Percentiles rank a stretch among this genome's conserved stretches.
Evolutionary conservation across 2,888 invertebrate species (phyloP).

Genomic region (Panzeria rudis): DNA sequence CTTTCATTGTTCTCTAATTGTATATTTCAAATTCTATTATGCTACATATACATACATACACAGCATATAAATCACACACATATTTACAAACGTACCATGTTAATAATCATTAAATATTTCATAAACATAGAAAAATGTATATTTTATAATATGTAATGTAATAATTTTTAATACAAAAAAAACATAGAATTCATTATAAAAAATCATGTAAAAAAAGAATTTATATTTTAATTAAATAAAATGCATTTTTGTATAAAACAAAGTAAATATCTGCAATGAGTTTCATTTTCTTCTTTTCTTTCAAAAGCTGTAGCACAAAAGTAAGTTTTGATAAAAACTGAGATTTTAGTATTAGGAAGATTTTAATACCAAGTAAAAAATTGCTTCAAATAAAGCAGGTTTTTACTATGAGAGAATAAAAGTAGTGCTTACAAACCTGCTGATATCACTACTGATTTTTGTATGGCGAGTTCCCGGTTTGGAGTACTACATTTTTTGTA

Average conservation of each 20-base stretch:
- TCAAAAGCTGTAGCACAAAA: too few species aligned
- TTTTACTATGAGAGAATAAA: too few species aligned
- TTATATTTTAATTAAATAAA: slow-evolving; percentile 79
- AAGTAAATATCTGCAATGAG: slow-evolving; percentile 75
- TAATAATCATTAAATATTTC: slow-evolving; percentile 62
- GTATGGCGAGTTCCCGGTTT: too few species aligned
- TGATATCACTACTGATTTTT: too few species aligned
- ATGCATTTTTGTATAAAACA: slow-evolving; percentile 83
- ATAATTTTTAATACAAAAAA: slow-evolving; percentile 46
- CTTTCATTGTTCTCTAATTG: slow-evolving; percentile 79
- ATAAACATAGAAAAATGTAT: slow-evolving; percentile 51
- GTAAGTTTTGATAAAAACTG: too few species aligned
- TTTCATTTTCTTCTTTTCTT: background rate
- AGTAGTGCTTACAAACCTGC: too few species aligned
- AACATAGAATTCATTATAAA: slow-evolving; percentile 65
- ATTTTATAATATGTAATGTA: slow-evolving; percentile 68
- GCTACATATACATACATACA: slow-evolving; percentile 65
- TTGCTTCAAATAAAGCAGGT: too few species aligned
- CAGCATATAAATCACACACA: slow-evolving; percentile 67
- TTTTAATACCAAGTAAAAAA: too few species aligned
- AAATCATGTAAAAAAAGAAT: slow-evolving; percentile 74
- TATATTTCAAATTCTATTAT: slow-evolving; percentile 77
- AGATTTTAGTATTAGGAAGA: too few species aligned
- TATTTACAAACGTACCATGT: slow-evolving; percentile 43
- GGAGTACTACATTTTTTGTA: too few species aligned